Conservation (phyloP, 1,140 invertebrate species). For the Drosophila nannoptera region DNA sequence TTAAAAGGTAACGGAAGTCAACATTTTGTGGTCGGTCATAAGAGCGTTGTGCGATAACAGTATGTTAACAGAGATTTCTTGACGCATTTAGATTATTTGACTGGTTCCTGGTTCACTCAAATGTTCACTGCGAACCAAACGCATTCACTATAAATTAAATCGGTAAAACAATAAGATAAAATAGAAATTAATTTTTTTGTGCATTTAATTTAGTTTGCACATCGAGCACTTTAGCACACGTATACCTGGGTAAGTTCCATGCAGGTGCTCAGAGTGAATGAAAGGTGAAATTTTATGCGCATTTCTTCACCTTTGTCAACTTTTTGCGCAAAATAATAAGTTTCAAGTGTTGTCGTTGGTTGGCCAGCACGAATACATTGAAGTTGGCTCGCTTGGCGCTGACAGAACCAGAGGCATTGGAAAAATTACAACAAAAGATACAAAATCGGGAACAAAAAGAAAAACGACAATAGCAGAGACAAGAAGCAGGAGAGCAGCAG, state of each 20-base stretch:
- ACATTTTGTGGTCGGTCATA: background rate
- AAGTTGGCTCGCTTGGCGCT: slow-evolving; percentile 31
- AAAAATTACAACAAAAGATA: slow-evolving; percentile 23
- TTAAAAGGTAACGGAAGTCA: slow-evolving; percentile 23
- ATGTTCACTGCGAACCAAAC: slow-evolving; percentile 25
- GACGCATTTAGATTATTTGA: slow-evolving; percentile 4
- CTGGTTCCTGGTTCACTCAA: slow-evolving; percentile 14
- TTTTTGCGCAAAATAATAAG: slow-evolving; percentile 53
- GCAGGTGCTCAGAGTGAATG: slow-evolving; percentile 24
- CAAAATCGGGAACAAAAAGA: slow-evolving; percentile 16
- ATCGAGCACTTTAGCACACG: slow-evolving; percentile 8
- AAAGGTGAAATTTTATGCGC: slow-evolving; percentile 43
- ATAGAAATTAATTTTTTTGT: slow-evolving; percentile 33
- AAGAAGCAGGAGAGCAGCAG: no score
- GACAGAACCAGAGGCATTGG: slow-evolving; percentile 24
- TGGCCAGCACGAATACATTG: slow-evolving; percentile 35
- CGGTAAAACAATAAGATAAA: slow-evolving; percentile 43
- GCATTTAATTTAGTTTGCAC: slow-evolving; percentile 33
- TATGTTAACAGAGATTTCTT: slow-evolving; percentile 6
- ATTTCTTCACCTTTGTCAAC: slow-evolving; percentile 49
- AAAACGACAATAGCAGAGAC: slow-evolving; percentile 8
- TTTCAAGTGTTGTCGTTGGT: slow-evolving; percentile 38
- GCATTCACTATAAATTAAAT: slow-evolving; percentile 32
- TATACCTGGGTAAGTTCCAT: slow-evolving; percentile 27
- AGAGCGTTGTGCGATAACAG: slow-evolving; percentile 1